Conservation (phyloP, 2,113 vertebrate genomes). For the Mastomys coucha region DNA sequence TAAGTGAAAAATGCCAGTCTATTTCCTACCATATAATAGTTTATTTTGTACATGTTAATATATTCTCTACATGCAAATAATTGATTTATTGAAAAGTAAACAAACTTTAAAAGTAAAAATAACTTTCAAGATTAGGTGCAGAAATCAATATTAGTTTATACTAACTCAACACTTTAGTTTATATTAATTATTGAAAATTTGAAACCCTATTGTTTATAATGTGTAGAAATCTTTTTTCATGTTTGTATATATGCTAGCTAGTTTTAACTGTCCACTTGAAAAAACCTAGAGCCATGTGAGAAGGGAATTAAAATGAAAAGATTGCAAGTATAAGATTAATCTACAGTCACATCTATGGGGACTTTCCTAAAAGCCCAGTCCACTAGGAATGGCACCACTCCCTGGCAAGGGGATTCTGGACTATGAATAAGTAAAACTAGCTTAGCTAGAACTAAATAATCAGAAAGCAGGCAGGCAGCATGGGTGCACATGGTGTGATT, state of each 20-base stretch:
- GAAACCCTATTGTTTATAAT: background rate
- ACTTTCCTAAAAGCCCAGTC: too few relatives aligned
- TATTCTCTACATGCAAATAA: background rate
- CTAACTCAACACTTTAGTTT: background rate
- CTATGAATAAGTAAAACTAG: background rate
- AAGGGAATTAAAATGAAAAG: background rate
- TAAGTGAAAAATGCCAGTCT: background rate
- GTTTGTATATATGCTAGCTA: background rate
- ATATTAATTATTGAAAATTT: background rate
- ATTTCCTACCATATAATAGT: constrained; percentile 8
- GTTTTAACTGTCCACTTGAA: background rate
- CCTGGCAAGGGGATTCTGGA: background rate
- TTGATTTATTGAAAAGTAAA: constrained; percentile 26
- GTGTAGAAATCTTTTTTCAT: background rate
- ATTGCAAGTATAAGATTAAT: too few relatives aligned
- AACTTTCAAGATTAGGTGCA: background rate
- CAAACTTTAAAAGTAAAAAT: constrained; percentile 13
- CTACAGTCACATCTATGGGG: background rate
- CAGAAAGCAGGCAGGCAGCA: background rate
- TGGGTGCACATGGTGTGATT: background rate
- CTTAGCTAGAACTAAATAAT: background rate
- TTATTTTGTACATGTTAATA: constrained; percentile 10
- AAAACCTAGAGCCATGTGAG: background rate
- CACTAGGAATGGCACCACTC: background rate
- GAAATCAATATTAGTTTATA: background rate